Percentiles rank a stretch among this genome's conserved stretches.
Evolutionary conservation across 2,888 invertebrate species (phyloP).

Genomic region (Thecocarcelia acutangulata): DNA sequence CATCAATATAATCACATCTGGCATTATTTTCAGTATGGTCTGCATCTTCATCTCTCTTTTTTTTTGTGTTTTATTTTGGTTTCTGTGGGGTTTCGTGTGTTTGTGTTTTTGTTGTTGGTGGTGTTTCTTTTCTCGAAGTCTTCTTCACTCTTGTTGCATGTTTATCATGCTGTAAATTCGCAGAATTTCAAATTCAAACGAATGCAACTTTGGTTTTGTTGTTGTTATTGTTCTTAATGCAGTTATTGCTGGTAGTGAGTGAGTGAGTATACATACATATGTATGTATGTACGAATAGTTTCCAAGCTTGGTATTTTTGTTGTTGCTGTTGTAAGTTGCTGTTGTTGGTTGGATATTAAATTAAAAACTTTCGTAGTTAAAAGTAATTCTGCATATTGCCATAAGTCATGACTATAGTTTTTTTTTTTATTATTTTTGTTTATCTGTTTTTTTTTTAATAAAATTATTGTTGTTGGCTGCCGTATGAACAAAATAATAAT

Average conservation of each 20-base stretch:
- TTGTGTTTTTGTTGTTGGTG: background rate
- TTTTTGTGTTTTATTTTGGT: slow-evolving; percentile 1
- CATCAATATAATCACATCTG: slow-evolving; percentile 70
- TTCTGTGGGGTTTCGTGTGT: background rate
- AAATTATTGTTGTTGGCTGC: slow-evolving; percentile 68
- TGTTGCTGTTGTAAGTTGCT: slow-evolving; percentile 25
- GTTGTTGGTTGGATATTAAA: slow-evolving; percentile 65
- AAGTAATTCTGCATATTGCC: slow-evolving; percentile 70
- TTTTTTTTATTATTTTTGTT: slow-evolving; percentile 16
- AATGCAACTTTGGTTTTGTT: slow-evolving; percentile 71
- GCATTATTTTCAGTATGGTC: slow-evolving; percentile 67
- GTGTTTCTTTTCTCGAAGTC: slow-evolving; percentile 27
- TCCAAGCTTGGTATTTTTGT: slow-evolving; percentile 21
- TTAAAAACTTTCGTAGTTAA: slow-evolving; percentile 69
- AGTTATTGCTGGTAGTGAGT: slow-evolving; percentile 36
- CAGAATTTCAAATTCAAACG: slow-evolving; percentile 79
- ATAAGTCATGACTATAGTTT: slow-evolving; percentile 67
- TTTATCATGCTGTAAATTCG: slow-evolving; percentile 73
- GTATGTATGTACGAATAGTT: slow-evolving; percentile 35
- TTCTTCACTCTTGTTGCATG: slow-evolving; percentile 69
- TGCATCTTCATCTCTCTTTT: slow-evolving; percentile 59
- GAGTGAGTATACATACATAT: background rate
- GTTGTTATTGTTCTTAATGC: slow-evolving; percentile 32
- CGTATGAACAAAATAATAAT: slow-evolving; percentile 58
- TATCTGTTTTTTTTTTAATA: slow-evolving; percentile 36